These are phyloP conservation scores for Chlamydotis undulata DNA, from an alignment of 2,113 vertebrate genomes.

Conservation along the genomic window DNA sequence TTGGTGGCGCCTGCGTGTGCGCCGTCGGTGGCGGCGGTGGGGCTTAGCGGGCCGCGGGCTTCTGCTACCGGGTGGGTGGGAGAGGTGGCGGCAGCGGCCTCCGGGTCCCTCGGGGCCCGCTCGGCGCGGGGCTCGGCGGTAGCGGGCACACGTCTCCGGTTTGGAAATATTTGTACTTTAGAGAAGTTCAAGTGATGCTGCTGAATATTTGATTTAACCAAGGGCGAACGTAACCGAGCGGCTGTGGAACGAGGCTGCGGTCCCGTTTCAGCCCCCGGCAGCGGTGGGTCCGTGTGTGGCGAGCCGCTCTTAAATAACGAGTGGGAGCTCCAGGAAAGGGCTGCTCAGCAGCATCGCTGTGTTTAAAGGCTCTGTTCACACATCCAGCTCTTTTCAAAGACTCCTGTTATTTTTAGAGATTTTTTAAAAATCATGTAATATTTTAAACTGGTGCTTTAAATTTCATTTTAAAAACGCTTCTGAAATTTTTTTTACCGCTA, in stretches of 20 bases:
- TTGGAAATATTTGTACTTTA: background rate
- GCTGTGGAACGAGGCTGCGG: too few species aligned
- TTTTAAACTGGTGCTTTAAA: background rate
- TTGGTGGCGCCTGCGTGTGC: rapidly evolving
- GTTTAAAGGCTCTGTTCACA: background rate
- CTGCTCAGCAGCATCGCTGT: rapidly evolving
- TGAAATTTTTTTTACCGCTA: background rate
- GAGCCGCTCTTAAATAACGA: background rate
- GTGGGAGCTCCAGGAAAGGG: background rate
- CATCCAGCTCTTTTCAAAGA: background rate
- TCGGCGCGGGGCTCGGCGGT: too few species aligned
- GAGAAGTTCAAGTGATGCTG: background rate
- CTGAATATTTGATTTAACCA: background rate
- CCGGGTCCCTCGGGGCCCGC: too few species aligned
- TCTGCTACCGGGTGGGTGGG: too few species aligned
- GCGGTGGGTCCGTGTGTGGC: too few species aligned
- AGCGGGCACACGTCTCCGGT: too few species aligned
- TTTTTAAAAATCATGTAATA: rapidly evolving
- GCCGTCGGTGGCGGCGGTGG: too few species aligned
- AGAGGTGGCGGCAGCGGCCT: too few species aligned
- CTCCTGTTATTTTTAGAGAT: background rate
- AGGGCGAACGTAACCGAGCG: background rate
- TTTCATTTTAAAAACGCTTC: background rate
- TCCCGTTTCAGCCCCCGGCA: too few species aligned
- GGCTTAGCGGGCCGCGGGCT: too few species aligned